Evolutionary conservation across 1,140 invertebrate species (phyloP), one percentile per base, ranked within the genome.

Genomic region (Proales similis): DNA sequence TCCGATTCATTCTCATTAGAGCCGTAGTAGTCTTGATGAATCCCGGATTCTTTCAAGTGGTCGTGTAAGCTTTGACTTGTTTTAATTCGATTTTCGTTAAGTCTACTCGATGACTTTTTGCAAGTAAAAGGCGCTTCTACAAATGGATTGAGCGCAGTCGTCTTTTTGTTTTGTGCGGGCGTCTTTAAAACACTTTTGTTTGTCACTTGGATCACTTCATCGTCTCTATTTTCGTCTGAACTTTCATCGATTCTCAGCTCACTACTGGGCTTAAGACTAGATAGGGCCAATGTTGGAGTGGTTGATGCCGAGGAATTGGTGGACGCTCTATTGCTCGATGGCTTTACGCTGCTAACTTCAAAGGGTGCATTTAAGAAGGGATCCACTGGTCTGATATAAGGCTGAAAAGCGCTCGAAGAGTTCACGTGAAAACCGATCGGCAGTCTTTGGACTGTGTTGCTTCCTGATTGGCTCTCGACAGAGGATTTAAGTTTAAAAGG

Each of bases 21-120:
- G n/a, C n/a, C n/a, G n/a, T n/a, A n/a, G n/a, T n/a, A n/a, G 51
- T 42, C 51, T 57, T 42, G 51, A 36, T 53, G 30, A 42, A 42
- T 42, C 48, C 24, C 42, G 22, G 19, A 53, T 42, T 17, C 24
- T 36, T 27, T 27, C 45, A 3, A 12, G 27, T 24, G n/a, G n/a
- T 57, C 51, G n/a, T 57, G 39, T 22, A 36, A 36, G 14, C 33
- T 36, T 36, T 36, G 33, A 36, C 33, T 36, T 36, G 9, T 9
- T 36, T 36, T 9, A 36, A 36, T 36, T 36, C 14, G 14, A 36
- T 36, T 9, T 36, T 36, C 9, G 33, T 36, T 9, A 9, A 9
- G 9, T 9, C 9, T 36, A 14, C 14, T 36, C 9, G 14, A 14
- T 12, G 51, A 29, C n/a, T 57, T 57, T 57, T 57, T 57, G 5